phyloP scores from a whole-genome alignment of 2,113 vertebrate species.

The Caranx ignobilis region DNA sequence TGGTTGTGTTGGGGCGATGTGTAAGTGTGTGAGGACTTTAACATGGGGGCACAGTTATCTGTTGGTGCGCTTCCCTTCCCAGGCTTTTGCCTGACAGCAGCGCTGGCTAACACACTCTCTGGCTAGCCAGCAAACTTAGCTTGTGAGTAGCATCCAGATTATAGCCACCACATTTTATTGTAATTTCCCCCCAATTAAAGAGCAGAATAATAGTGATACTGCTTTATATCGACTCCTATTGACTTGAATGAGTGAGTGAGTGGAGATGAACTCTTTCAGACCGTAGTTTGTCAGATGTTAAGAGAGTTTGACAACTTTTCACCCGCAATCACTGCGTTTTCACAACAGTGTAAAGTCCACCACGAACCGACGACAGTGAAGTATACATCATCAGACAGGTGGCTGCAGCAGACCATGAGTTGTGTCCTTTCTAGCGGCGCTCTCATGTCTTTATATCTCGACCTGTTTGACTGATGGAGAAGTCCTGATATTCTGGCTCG shows the following conservation, averaged over 20 bases:
- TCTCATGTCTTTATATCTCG: constrained; percentile 7
- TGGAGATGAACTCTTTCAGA: neutral
- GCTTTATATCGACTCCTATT: neutral
- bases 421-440: neutral
- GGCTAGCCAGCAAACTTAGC: constrained; percentile 54
- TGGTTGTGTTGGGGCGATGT: neutral
- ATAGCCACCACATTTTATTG: constrained; percentile 18
- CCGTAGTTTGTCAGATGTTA: neutral
- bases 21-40: too few relatives aligned
- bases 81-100: neutral
- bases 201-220: neutral
- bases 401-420: neutral
- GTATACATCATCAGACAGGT: constrained; percentile 14
- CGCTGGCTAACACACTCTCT: constrained; percentile 19
- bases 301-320: constrained; percentile 9
- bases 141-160: neutral
- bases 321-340: constrained; percentile 1
- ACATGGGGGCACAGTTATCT: neutral
- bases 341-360: neutral
- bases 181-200: neutral
- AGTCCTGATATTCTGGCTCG: neutral
- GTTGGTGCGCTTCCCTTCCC: neutral
- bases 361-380: neutral
- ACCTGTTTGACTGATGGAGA: neutral
- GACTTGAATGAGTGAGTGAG: neutral